Conservation (phyloP, 1,140 invertebrate genomes). For the Ceratosolen solmsi region DNA sequence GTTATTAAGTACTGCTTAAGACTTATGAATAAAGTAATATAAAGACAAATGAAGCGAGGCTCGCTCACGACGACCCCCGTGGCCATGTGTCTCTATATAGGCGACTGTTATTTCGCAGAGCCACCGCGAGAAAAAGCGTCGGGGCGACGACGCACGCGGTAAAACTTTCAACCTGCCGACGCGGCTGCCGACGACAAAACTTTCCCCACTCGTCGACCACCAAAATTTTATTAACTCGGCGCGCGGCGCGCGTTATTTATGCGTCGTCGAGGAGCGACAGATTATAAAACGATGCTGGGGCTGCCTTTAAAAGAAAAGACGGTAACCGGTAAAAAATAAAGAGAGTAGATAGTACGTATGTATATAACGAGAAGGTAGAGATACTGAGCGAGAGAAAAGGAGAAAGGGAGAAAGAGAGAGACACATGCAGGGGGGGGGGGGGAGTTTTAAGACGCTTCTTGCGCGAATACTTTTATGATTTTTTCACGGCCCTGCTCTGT, state of each 20-base stretch:
- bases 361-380: neutral
- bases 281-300: constrained; percentile 44
- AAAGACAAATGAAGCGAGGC: constrained; percentile 50
- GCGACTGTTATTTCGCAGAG: neutral
- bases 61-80: constrained; percentile 30
- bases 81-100: constrained; percentile 31
- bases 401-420: neutral
- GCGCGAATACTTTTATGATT: constrained; percentile 42
- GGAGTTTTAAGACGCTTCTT: constrained; percentile 18
- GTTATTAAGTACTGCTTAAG: constrained; percentile 54
- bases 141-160: neutral
- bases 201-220: constrained; percentile 8
- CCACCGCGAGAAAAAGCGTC: constrained; percentile 20
- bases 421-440: neutral
- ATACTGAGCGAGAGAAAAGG: neutral
- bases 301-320: constrained; percentile 42
- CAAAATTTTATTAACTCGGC: constrained; percentile 52
- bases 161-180: constrained; percentile 15
- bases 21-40: constrained; percentile 54
- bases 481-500: constrained; percentile 36
- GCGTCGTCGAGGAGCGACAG: constrained; percentile 40
- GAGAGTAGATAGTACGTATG: constrained; percentile 2
- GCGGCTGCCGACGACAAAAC: constrained; percentile 19
- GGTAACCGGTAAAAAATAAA: constrained; percentile 34
- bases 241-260: constrained; percentile 45